A percentile compares a stretch with the other conserved stretches of the same genome.
phyloP scores from a whole-genome alignment of 2,888 invertebrate genomes.

The Julus scandinavius region DNA sequence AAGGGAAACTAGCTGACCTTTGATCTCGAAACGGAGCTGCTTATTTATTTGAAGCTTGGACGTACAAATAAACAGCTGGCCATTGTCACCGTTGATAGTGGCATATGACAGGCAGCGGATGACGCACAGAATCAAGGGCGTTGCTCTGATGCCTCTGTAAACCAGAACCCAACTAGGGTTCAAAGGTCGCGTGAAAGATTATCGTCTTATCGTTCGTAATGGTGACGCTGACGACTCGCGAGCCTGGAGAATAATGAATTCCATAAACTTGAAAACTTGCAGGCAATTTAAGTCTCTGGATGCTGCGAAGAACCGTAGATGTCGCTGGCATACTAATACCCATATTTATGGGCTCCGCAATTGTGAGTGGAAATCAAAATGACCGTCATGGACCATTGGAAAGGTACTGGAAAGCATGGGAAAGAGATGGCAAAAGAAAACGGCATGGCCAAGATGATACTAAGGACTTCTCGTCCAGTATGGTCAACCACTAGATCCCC shows the following conservation, averaged over 20 bases:
- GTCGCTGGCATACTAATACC: too few relatives aligned
- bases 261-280: neutral
- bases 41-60: neutral
- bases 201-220: neutral
- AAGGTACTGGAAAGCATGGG: too few relatives aligned
- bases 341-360: too few relatives aligned
- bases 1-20: too few relatives aligned
- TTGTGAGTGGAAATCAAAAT: too few relatives aligned
- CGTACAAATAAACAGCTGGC: neutral
- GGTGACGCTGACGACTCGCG: too few relatives aligned
- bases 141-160: neutral
- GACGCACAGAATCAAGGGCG: neutral
- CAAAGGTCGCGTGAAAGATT: neutral
- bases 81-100: neutral
- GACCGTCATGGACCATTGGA: too few relatives aligned
- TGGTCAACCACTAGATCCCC: too few relatives aligned
- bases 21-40: too few relatives aligned
- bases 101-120: neutral
- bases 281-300: neutral
- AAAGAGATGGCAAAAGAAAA: neutral
- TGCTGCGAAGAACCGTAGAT: neutral
- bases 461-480: too few relatives aligned
- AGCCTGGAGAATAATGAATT: too few relatives aligned
- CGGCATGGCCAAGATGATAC: too few relatives aligned
- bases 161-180: neutral